Base-by-base conservation (phyloP, 2,797 vertebrate genomes). In the Telmatherina bonti region DNA sequence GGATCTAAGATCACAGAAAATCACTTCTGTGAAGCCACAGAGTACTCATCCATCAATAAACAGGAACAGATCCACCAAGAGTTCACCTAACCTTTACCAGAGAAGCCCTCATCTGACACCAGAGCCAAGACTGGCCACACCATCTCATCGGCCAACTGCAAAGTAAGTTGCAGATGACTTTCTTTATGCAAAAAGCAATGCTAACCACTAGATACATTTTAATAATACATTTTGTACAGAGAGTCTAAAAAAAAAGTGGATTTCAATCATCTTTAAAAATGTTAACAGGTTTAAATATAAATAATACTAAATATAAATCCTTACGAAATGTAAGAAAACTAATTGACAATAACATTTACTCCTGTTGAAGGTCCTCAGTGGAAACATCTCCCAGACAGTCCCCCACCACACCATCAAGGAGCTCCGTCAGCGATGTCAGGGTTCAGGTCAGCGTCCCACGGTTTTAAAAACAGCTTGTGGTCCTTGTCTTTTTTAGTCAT, bases 11-110 rank as follows among this genome's bases (percentile, higher is more conserved):
- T 1, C 67, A 16, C 74, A 66, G 12, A 24, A 22, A 15, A 54
- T 55, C n/a, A 15, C 31, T 1, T 6, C 81, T 16, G 55, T 53
- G 41, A 84, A 67, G 60, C 62, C 41, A 0, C 12, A 2, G 8
- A 26, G 55, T 27, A 22, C 66, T 47, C 54, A 52, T 41, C 71
- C 54, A 38, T 72, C 84, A 7, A 64, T 27, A 73, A 67, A 62
- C 41, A 83, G 62, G 41, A 89, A 75, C 69, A 74, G 68, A 57
- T 60, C 83, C 18, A 72, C 51, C 36, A 86, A 81, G 53, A 85
- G 77, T 53, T 78, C 74, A n/a, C 24, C 78, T 54, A 82, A 78
- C 13, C 45, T 30, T 45, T 11, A 70, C 31, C 81, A n/a, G 9
- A 57, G 13, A 62, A 76, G 64, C 12, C 55, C 67, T 53, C 54